Conservation (phyloP, 2,888 invertebrate genomes). For the Apoderus coryli region DNA sequence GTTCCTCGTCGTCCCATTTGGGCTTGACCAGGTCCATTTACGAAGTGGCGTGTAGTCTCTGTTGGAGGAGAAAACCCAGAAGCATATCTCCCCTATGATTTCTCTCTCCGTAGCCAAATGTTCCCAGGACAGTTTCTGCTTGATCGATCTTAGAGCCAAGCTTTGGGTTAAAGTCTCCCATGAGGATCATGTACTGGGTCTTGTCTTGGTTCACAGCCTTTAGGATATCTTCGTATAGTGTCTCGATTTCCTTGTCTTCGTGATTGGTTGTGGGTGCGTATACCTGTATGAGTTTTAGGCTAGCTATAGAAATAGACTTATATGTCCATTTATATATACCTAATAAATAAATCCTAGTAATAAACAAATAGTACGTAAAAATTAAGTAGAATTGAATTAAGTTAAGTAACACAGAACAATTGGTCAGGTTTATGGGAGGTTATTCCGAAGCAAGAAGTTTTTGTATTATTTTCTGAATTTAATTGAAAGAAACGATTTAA, state of each 20-base stretch:
- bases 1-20: constrained; percentile 3
- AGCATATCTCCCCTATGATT: constrained; percentile 7
- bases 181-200: constrained; percentile 2
- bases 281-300: neutral
- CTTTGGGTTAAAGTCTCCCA: constrained; percentile 7
- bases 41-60: constrained; percentile 5
- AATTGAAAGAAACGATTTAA: constrained; percentile 30
- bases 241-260: constrained; percentile 4
- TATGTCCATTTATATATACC: too few relatives aligned
- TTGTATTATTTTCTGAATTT: constrained; percentile 36
- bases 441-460: too few relatives aligned
- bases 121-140: constrained; percentile 2
- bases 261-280: constrained; percentile 5
- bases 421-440: too few relatives aligned
- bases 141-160: constrained; percentile 2
- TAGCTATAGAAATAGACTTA: constrained; percentile 13
- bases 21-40: constrained; percentile 8
- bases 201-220: constrained; percentile 1
- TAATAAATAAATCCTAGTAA: too few relatives aligned
- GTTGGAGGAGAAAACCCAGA: constrained; percentile 4
- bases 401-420: too few relatives aligned
- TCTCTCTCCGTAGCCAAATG: neutral
- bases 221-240: constrained; percentile 3
- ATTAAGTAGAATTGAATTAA: too few relatives aligned
- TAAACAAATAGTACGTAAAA: too few relatives aligned